These are phyloP conservation scores for Cynopterus brachyotis DNA, from an alignment of 2,113 vertebrate species.

Conservation along the genomic window DNA sequence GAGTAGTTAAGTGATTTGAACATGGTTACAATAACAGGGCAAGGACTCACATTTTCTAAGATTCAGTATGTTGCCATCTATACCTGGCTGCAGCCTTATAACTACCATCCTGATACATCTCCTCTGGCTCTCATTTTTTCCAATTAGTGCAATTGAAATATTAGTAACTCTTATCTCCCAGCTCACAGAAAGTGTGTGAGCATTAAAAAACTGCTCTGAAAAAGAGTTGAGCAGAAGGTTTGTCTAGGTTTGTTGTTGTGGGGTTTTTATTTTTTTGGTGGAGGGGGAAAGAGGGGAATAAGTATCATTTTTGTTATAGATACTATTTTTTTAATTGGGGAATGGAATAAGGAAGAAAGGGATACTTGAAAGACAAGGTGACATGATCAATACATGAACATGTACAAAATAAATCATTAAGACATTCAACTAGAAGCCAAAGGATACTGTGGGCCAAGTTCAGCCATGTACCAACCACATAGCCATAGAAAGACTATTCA, in stretches of 20 bases:
- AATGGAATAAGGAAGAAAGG: background rate
- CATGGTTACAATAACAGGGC: background rate
- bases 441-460: background rate
- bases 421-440: background rate
- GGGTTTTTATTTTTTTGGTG: background rate
- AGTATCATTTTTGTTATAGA: background rate
- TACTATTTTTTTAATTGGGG: background rate
- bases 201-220: slow-evolving; percentile 53
- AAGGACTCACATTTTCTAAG: slow-evolving; percentile 2
- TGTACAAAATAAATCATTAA: slow-evolving; percentile 45
- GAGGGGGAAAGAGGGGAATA: accelerated
- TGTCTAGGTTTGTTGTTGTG: background rate
- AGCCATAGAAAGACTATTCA: background rate
- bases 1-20: background rate
- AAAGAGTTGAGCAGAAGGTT: slow-evolving; percentile 28
- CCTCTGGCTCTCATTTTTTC: slow-evolving; percentile 52
- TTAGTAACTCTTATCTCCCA: slow-evolving; percentile 52
- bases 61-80: background rate
- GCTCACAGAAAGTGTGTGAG: slow-evolving; percentile 38
- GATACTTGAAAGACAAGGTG: background rate
- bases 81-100: slow-evolving; percentile 6
- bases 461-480: background rate
- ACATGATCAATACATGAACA: background rate
- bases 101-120: slow-evolving; percentile 51
- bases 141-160: slow-evolving; percentile 65